phyloP scores from a whole-genome alignment of 2,113 vertebrate genomes.

The Cinclus cinclus region DNA sequence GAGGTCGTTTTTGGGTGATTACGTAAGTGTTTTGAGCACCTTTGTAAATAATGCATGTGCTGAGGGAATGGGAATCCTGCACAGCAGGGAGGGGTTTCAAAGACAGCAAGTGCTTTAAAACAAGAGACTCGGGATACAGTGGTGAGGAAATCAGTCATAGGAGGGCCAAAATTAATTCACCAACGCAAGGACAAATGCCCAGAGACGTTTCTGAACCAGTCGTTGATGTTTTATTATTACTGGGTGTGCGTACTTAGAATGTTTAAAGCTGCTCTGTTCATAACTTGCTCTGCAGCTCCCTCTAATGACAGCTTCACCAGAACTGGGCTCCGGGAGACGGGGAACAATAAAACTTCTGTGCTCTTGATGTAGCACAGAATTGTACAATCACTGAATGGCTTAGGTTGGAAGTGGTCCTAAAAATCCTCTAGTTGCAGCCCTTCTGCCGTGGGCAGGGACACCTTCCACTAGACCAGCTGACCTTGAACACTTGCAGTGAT shows the following conservation, averaged over 20 bases:
- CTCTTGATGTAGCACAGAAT: not conserved
- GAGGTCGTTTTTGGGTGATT: not conserved
- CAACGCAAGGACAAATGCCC: not conserved
- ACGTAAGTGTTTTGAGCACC: not conserved
- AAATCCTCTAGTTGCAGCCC: not conserved
- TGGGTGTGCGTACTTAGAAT: not conserved
- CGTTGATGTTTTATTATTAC: too few species aligned
- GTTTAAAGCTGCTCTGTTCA: not conserved
- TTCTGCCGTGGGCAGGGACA: not conserved
- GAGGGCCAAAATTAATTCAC: not conserved
- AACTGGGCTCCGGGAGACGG: not conserved
- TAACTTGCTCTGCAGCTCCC: constrained; percentile 54
- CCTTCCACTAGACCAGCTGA: not conserved
- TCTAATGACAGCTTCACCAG: not conserved
- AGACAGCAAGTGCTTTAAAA: not conserved
- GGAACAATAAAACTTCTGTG: not conserved
- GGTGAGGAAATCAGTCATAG: not conserved
- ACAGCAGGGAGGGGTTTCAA: not conserved
- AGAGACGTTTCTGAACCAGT: not conserved
- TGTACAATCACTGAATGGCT: not conserved
- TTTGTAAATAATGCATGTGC: not conserved
- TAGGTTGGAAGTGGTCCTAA: not conserved
- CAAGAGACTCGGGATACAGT: not conserved
- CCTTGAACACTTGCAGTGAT: not conserved
- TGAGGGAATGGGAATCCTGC: not conserved